Evolutionary conservation across 2,113 vertebrate genomes (phyloP).

Genomic region (Cololabis saira): DNA sequence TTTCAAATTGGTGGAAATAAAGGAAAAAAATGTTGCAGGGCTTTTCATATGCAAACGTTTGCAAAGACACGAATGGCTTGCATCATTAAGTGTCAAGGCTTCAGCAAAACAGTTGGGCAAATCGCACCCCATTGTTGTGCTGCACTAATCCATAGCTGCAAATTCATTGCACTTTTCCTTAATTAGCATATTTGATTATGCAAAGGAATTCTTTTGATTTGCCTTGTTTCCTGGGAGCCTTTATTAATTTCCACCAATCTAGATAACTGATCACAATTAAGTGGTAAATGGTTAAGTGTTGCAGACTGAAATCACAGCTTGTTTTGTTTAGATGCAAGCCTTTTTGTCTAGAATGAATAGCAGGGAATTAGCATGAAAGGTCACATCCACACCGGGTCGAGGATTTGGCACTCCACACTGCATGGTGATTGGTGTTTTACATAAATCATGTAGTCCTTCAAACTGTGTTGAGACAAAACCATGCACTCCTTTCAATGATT

Average conservation of each 20-base stretch:
- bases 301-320: conserved; percentile 52
- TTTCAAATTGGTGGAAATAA: not conserved
- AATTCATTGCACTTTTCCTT: conserved; percentile 48
- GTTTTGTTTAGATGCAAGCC: conserved; percentile 54
- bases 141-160: conserved; percentile 47
- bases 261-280: conserved; percentile 66
- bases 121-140: conserved; percentile 55
- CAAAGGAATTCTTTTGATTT: conserved; percentile 65
- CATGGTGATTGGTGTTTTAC: conserved; percentile 68
- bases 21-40: not conserved
- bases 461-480: conserved; percentile 41
- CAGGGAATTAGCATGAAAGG: conserved; percentile 66
- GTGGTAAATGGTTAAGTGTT: conserved; percentile 66
- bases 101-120: conserved; percentile 39
- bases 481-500: conserved; percentile 34
- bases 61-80: conserved; percentile 31
- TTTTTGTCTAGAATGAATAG: conserved; percentile 39
- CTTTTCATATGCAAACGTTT: conserved; percentile 33
- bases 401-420: conserved; percentile 50
- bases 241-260: conserved; percentile 56
- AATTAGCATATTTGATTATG: conserved; percentile 76
- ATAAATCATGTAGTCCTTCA: conserved; percentile 65
- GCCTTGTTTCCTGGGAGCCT: conserved; percentile 42
- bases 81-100: conserved; percentile 23
- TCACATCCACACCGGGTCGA: conserved; percentile 54